phyloP scores from a whole-genome alignment of 2,888 invertebrate genomes.

The Arctia plantaginis region DNA sequence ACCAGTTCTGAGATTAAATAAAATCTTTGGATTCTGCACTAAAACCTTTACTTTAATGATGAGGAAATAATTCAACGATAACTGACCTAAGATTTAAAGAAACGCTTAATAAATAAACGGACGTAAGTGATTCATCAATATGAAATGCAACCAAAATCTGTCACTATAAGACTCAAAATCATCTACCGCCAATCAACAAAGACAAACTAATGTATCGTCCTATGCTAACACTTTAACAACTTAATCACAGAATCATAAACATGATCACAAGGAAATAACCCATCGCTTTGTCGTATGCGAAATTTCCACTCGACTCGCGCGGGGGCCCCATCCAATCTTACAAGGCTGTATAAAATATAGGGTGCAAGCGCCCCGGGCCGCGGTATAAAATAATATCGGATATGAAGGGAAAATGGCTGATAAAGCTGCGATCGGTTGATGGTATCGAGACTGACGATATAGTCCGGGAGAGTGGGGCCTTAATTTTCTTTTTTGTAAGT shows the following conservation, averaged over 20 bases:
- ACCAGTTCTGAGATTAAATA: neutral
- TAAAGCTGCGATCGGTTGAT: slow-evolving; percentile 61
- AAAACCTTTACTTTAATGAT: neutral
- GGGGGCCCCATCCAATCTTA: slow-evolving; percentile 60
- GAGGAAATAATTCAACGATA: neutral
- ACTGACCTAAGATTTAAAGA: neutral
- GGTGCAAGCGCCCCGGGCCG: slow-evolving; percentile 60
- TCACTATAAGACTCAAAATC: neutral
- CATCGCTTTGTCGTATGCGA: slow-evolving; percentile 63
- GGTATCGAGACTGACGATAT: slow-evolving; percentile 44
- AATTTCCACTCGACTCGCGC: slow-evolving; percentile 68
- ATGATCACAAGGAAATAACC: slow-evolving; percentile 45
- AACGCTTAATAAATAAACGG: neutral
- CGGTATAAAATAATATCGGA: slow-evolving; percentile 63
- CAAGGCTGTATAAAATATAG: slow-evolving; percentile 69
- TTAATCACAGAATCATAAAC: slow-evolving; percentile 37
- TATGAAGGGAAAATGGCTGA: slow-evolving; percentile 65
- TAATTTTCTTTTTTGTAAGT: neutral
- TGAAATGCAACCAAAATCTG: neutral
- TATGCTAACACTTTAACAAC: slow-evolving; percentile 18
- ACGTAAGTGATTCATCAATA: neutral
- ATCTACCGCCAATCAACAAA: neutral
- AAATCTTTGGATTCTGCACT: neutral
- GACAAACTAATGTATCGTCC: neutral
- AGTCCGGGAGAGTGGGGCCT: slow-evolving; percentile 26